These are phyloP conservation scores for Apostichopus leukothele DNA, from an alignment of 53 echinoderm and acorn worm genomes.

Conservation along the genomic window DNA sequence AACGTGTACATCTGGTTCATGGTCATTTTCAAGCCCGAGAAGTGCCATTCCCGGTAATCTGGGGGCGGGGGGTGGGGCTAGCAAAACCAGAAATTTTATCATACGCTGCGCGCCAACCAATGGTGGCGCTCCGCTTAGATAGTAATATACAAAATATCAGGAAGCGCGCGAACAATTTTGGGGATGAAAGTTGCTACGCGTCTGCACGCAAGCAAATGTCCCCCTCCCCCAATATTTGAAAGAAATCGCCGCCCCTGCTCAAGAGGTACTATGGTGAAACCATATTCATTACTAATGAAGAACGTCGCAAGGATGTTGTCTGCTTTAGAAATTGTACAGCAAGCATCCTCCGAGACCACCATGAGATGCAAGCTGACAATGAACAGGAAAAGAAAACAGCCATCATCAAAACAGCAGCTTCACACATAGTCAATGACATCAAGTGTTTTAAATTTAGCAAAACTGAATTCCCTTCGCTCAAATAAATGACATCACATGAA, in stretches of 20 bases:
- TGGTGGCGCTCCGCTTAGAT: too few species aligned
- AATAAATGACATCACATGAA: neutral
- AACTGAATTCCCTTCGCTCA: slow-evolving; percentile 33
- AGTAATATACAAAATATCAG: too few species aligned
- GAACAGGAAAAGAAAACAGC: slow-evolving; percentile 42
- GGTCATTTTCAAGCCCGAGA: too few species aligned
- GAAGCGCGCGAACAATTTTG: too few species aligned
- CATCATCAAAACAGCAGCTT: slow-evolving; percentile 70
- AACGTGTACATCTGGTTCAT: too few species aligned
- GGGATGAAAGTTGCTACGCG: too few species aligned
- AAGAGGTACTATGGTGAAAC: slow-evolving; percentile 57
- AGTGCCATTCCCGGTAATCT: too few species aligned
- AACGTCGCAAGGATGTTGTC: slow-evolving; percentile 57
- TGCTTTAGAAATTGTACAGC: slow-evolving; percentile 58
- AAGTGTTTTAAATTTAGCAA: slow-evolving; percentile 68
- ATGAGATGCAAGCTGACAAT: neutral
- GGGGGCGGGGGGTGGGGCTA: too few species aligned
- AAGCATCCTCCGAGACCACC: slow-evolving; percentile 55
- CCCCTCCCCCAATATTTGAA: too few species aligned
- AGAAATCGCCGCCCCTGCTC: neutral
- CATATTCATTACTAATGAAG: slow-evolving; percentile 54
- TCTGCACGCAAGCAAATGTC: too few species aligned
- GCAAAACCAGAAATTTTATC: too few species aligned
- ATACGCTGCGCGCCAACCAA: too few species aligned
- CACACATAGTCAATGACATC: slow-evolving; percentile 57